Evolutionary conservation across 2,113 vertebrate genomes (phyloP).

Genomic region (Cebus imitator): DNA sequence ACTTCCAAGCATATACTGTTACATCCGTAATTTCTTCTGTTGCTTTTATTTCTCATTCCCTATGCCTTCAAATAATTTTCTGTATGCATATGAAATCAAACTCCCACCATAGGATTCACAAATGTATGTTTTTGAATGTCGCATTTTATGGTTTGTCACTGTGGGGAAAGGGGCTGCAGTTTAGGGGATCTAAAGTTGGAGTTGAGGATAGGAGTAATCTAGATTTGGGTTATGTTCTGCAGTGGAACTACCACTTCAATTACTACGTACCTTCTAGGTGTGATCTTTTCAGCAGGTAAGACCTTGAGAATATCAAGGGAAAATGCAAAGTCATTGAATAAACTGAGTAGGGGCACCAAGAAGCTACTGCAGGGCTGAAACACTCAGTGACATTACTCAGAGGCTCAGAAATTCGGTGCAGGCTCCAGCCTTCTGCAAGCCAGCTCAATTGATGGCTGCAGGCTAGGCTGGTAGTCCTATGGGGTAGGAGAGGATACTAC

Average conservation of each 20-base stretch:
- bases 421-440: neutral
- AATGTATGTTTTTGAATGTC: neutral
- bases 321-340: constrained; percentile 73
- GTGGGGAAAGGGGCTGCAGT: neutral
- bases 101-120: neutral
- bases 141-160: neutral
- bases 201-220: neutral
- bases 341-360: constrained; percentile 68
- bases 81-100: neutral
- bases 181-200: neutral
- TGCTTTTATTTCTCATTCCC: neutral
- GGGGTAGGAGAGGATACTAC: neutral
- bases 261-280: neutral
- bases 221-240: neutral
- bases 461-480: constrained; percentile 42
- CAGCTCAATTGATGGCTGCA: neutral
- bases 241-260: neutral
- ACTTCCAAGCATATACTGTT: neutral
- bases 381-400: constrained; percentile 49
- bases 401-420: neutral
- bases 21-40: neutral
- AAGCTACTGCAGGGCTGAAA: constrained; percentile 50
- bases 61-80: neutral
- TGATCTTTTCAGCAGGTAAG: constrained; percentile 42
- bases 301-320: constrained; percentile 55